Base-by-base conservation (phyloP, 2,797 vertebrate species). In the Silurus aristotelis region DNA sequence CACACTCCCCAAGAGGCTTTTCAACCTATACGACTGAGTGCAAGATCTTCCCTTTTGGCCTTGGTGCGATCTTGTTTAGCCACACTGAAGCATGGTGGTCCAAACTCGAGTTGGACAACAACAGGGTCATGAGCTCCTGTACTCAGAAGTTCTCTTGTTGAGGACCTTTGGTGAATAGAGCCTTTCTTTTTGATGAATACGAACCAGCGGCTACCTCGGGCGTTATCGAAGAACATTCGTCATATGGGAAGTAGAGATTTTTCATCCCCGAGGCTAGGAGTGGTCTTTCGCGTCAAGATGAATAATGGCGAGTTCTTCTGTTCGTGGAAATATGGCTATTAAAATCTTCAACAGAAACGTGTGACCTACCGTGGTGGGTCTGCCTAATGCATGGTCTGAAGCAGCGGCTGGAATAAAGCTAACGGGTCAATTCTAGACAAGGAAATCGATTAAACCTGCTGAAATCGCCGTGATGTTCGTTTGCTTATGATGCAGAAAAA, bases 281-380 rank as follows among this genome's bases (percentile, higher is more conserved):
- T 19, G 91, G 93, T 92, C 91, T 91, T 88, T 90, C 4, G 86
- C 85, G 87, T n/a, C 82, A 89, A 92, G 93, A 94, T 94, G 92
- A 94, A 94, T 94, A 93, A 93, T 91, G 89, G 80, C 6, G 6
- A 92, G 93, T 92, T 93, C 91, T 91, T 93, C 92, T 92, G 93
- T 93, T 94, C 91, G 93, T 91, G 90, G 93, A 93, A 94, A 93
- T 92, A 92, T 93, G 93, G 93, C 93, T 91, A 92, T 92, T 94
- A 94, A 94, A 94, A 93, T 91, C 93, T 92, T 94, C 92, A 93
- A 92, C 91, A 91, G 90, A 92, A 94, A 94, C 90, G 91, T 91
- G 92, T 92, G 93, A 93, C 93, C 92, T 38, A 93, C 93, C 63
- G 0, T 12, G 66, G 0, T 12, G 66, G 92, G 92, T 67, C 94